A percentile compares a stretch with the other conserved stretches of the same genome.
Evolutionary conservation across 2,888 invertebrate species (phyloP).

Genomic region (Poecilobothrus nobilitatus): DNA sequence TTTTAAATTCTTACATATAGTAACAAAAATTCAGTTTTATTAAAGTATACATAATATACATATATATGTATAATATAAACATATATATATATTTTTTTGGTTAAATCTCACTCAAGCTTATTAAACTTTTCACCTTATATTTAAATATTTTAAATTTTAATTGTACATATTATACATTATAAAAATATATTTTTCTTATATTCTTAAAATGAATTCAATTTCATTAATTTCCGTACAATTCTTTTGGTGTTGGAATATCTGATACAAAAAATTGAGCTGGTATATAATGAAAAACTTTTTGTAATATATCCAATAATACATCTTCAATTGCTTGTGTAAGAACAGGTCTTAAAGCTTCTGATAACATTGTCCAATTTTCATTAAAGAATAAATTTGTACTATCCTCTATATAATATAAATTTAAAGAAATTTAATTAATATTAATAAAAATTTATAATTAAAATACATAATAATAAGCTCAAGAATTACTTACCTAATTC

Average conservation of each 20-base stretch:
- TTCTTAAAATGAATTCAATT: too few species aligned
- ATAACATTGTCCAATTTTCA: slow-evolving; percentile 63
- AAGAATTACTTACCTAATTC: slow-evolving; percentile 58
- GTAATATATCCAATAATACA: slow-evolving; percentile 57
- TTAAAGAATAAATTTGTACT: slow-evolving; percentile 66
- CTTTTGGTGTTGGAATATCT: slow-evolving; percentile 47
- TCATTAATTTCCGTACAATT: slow-evolving; percentile 32
- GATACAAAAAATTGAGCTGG: slow-evolving; percentile 62
- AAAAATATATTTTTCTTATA: too few species aligned
- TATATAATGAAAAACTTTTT: slow-evolving; percentile 59
- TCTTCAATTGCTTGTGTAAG: slow-evolving; percentile 62
- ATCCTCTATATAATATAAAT: slow-evolving; percentile 51
- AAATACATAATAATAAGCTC: too few species aligned
- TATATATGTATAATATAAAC: too few species aligned
- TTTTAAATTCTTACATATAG: too few species aligned
- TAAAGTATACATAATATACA: too few species aligned
- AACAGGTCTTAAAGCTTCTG: slow-evolving; percentile 61
- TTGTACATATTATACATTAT: too few species aligned
- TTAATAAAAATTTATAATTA: not conserved
- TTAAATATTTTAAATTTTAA: too few species aligned
- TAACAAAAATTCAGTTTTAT: too few species aligned
- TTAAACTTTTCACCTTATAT: too few species aligned
- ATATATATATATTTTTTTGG: too few species aligned
- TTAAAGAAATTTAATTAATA: not conserved
- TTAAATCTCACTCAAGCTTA: too few species aligned